Base-by-base conservation (phyloP, 1,140 invertebrate species). In the Choristoneura fumiferana region DNA sequence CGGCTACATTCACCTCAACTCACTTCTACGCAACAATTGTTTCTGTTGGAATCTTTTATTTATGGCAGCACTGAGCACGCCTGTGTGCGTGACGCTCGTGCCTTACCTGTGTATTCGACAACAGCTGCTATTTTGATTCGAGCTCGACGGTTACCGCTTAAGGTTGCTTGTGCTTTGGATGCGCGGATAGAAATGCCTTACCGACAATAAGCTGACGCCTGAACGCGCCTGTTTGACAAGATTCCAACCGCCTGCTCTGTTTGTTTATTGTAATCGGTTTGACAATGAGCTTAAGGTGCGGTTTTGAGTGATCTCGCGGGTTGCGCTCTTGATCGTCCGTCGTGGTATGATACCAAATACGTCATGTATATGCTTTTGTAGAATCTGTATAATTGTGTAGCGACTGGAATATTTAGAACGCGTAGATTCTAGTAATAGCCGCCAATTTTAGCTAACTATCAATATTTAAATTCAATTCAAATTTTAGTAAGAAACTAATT, bases 191-290 rank as follows among this genome's bases (percentile, higher is more conserved):
- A 86, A 89, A 84, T 86, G 81, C 81, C 81, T 80, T 86, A 89
- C 84, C 84, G 80, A 79, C 80, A 87, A 89, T 89, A 89, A 89
- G 85, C 87, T 84, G 87, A 89, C 85, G 85, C 81, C 87, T 84
- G 85, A 87, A 86, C 79, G 84, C 81, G 85, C 85, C 82, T 80
- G 85, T 89, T 89, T 86, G 85, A 89, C 85, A 87, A 85, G 85
- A 89, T 89, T 89, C 85, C 85, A 89, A 85, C 85, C 82, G 83
- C 85, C 84, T 87, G 85, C 81, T 82, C 83, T 87, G 85, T 89
- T 87, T 89, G 84, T 89, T 89, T 86, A 89, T 89, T 86, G 86
- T 87, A 89, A 87, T 87, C 84, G 84, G 84, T 87, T 87, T 87
- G 84, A 87, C 84, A 87, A 89, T 86, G 84, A 84, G 85, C 85